A percentile compares a stretch with the other conserved stretches of the same genome.
phyloP scores from a whole-genome alignment of 2,888 invertebrate species.

The Druceiella hillmani region DNA sequence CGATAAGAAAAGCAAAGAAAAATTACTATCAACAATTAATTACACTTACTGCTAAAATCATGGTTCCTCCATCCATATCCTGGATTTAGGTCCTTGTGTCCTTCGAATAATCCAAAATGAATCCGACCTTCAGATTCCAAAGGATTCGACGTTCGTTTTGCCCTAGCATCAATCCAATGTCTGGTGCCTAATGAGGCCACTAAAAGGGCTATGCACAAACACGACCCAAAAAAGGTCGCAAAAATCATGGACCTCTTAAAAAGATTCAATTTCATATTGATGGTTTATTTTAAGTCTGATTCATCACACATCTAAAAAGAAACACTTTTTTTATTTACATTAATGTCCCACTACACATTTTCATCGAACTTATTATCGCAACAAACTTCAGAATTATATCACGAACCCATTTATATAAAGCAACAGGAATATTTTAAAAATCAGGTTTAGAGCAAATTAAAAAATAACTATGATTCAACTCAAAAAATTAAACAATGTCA shows the following conservation, averaged over 20 bases:
- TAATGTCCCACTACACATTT: too few relatives aligned
- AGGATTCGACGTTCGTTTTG: constrained; percentile 60
- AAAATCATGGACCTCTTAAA: constrained; percentile 75
- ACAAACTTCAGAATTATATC: too few relatives aligned
- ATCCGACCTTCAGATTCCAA: constrained; percentile 68
- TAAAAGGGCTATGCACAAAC: constrained; percentile 69
- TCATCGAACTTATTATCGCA: too few relatives aligned
- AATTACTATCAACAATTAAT: constrained; percentile 3
- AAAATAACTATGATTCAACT: too few relatives aligned
- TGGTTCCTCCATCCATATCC: constrained; percentile 75
- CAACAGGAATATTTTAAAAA: too few relatives aligned
- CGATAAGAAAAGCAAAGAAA: constrained; percentile 3
- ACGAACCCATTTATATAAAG: too few relatives aligned
- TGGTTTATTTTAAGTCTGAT: constrained; percentile 9
- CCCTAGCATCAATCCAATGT: constrained; percentile 75
- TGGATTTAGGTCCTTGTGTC: constrained; percentile 74
- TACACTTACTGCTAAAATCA: constrained; percentile 67
- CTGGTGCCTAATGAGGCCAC: constrained; percentile 80
- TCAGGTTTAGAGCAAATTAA: too few relatives aligned
- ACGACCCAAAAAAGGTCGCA: constrained; percentile 74
- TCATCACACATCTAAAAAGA: too few relatives aligned
- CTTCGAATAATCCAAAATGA: constrained; percentile 83
- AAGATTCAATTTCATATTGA: constrained; percentile 57
- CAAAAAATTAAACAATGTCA: too few relatives aligned
- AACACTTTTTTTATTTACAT: too few relatives aligned